These are phyloP conservation scores for Hemitrygon akajei DNA, from an alignment of 2,797 vertebrate species.

Conservation along the genomic window DNA sequence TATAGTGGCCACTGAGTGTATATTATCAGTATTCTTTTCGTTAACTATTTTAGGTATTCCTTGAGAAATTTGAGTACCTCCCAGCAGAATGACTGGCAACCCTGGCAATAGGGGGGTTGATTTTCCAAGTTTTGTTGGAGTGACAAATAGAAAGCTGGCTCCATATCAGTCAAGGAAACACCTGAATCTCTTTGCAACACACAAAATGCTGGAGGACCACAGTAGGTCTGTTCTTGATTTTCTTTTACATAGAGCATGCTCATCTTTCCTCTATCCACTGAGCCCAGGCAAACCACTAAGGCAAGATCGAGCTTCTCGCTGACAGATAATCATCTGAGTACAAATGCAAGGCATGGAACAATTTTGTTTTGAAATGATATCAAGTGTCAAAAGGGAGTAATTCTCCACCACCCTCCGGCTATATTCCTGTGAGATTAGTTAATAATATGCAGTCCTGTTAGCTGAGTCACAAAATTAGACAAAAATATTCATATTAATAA, in stretches of 20 bases:
- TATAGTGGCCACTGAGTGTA: background rate
- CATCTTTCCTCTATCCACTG: background rate
- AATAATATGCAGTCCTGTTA: background rate
- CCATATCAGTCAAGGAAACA: background rate
- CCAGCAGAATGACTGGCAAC: background rate
- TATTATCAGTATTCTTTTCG: background rate
- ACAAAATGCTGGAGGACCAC: background rate
- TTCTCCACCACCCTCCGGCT: background rate
- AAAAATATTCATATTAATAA: background rate
- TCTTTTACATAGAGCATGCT: background rate
- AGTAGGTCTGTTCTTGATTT: background rate
- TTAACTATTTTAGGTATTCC: background rate
- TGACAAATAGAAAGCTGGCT: background rate
- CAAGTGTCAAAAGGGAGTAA: conserved; percentile 1
- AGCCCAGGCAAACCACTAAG: background rate
- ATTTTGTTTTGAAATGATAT: conserved; percentile 18
- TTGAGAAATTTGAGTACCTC: background rate
- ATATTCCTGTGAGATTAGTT: background rate
- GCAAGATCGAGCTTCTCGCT: background rate
- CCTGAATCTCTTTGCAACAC: background rate
- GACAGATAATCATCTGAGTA: background rate
- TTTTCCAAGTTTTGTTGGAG: background rate
- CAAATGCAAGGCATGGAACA: background rate
- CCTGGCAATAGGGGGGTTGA: background rate
- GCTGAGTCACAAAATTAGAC: background rate